Percentiles rank a stretch among this genome's conserved stretches.
These are phyloP conservation scores for Drosophila punjabiensis DNA, from an alignment of 1,140 invertebrate genomes.

Conservation along the genomic window DNA sequence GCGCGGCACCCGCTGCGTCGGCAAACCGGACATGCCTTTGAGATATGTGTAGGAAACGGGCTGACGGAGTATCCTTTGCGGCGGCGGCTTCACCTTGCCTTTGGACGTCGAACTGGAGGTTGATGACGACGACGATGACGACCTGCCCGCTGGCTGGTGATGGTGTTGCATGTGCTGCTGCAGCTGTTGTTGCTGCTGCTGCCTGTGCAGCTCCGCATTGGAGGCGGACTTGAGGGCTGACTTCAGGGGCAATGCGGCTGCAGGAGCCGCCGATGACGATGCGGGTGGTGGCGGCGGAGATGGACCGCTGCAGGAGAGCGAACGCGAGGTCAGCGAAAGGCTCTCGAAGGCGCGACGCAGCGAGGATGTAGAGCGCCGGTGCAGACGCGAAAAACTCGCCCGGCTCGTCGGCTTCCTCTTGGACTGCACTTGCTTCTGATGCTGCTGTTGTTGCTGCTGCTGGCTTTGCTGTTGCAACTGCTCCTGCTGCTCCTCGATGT, in stretches of 20 bases:
- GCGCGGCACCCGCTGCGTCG: constrained; percentile 91
- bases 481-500: constrained; percentile 71
- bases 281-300: constrained; percentile 77
- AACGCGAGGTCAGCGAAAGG: constrained; percentile 88
- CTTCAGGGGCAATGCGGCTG: constrained; percentile 60
- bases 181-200: constrained; percentile 36
- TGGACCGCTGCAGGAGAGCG: constrained; percentile 87
- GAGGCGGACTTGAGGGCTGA: constrained; percentile 79
- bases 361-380: constrained; percentile 88
- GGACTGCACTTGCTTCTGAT: constrained; percentile 14
- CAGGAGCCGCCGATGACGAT: constrained; percentile 16
- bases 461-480: constrained; percentile 36
- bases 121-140: constrained; percentile 33
- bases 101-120: constrained; percentile 52
- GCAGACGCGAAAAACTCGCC: constrained; percentile 86
- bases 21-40: constrained; percentile 91
- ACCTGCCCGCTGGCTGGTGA: constrained; percentile 14
- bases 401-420: constrained; percentile 65
- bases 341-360: constrained; percentile 90
- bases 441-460: constrained; percentile 49
- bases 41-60: constrained; percentile 92
- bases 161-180: constrained; percentile 26
- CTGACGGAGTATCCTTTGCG: constrained; percentile 89
- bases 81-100: constrained; percentile 87
- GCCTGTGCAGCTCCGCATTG: constrained; percentile 66